Percentiles rank a stretch among this genome's conserved stretches.
phyloP scores from a whole-genome alignment of 35 echinoderm and acorn worm species.

The Apostichopus californicus region DNA sequence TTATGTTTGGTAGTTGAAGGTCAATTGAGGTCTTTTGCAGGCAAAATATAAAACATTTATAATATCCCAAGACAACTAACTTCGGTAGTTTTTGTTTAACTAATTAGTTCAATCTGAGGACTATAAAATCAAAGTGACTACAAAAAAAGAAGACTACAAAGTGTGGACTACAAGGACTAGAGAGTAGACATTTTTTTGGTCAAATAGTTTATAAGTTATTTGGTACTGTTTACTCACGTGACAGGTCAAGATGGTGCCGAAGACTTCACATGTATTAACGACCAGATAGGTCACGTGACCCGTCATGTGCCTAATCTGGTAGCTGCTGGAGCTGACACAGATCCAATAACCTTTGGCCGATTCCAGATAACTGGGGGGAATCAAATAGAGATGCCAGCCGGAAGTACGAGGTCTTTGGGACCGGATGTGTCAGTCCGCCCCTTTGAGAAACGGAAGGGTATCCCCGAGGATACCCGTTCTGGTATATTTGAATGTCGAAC shows the following conservation, averaged over 20 bases:
- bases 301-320: background rate
- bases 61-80: too few relatives aligned
- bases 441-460: background rate
- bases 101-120: too few relatives aligned
- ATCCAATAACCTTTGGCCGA: background rate
- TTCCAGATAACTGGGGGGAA: constrained; percentile 6
- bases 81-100: too few relatives aligned
- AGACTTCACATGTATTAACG: constrained; percentile 33
- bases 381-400: background rate
- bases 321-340: background rate
- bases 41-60: too few relatives aligned
- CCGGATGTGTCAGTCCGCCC: background rate
- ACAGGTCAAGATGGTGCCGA: background rate
- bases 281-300: background rate
- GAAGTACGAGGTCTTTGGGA: background rate
- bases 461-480: background rate
- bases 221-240: background rate
- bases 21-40: too few relatives aligned
- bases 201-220: too few relatives aligned
- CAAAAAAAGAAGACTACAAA: too few relatives aligned
- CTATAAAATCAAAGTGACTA: too few relatives aligned
- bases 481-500: constrained; percentile 7
- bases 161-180: too few relatives aligned
- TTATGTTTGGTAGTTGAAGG: too few relatives aligned
- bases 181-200: too few relatives aligned